Evolutionary conservation across 2,888 invertebrate genomes (phyloP).

Genomic region (Anticlea derivata): DNA sequence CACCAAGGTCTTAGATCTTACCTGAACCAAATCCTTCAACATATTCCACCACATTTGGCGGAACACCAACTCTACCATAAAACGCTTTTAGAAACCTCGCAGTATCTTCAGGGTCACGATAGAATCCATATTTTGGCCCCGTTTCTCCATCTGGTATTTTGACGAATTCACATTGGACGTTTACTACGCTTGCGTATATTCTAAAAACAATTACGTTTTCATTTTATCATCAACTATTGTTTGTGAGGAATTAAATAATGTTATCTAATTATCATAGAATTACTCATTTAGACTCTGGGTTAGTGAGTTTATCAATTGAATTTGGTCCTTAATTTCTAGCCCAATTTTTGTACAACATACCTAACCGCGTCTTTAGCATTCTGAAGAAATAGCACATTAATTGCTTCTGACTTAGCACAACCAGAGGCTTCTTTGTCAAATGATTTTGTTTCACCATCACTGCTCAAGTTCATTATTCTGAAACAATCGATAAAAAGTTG

Average conservation of each 20-base stretch:
- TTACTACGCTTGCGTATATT: constrained; percentile 47
- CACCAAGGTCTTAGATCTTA: constrained; percentile 13
- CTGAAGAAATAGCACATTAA: constrained; percentile 87
- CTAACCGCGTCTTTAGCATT: constrained; percentile 70
- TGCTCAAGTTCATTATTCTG: constrained; percentile 78
- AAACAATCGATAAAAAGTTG: constrained; percentile 16
- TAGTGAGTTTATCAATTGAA: too few relatives aligned
- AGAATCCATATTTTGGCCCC: constrained; percentile 42
- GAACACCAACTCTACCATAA: constrained; percentile 83
- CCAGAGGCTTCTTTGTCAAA: constrained; percentile 91
- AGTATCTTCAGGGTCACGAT: constrained; percentile 38
- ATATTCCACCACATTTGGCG: constrained; percentile 83
- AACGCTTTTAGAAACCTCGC: constrained; percentile 47
- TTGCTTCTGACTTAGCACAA: constrained; percentile 87
- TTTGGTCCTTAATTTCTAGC: too few relatives aligned
- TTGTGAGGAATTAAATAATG: too few relatives aligned
- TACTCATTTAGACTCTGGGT: too few relatives aligned
- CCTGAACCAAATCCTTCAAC: constrained; percentile 89
- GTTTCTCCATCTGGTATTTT: constrained; percentile 28
- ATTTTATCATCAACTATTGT: too few relatives aligned
- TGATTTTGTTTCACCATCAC: constrained; percentile 91
- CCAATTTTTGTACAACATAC: constrained; percentile 33
- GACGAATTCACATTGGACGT: constrained; percentile 45
- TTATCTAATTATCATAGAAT: too few relatives aligned
- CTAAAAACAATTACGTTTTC: too few relatives aligned